These are phyloP conservation scores for Rhagium mordax DNA, from an alignment of 2,888 invertebrate genomes.

Conservation along the genomic window DNA sequence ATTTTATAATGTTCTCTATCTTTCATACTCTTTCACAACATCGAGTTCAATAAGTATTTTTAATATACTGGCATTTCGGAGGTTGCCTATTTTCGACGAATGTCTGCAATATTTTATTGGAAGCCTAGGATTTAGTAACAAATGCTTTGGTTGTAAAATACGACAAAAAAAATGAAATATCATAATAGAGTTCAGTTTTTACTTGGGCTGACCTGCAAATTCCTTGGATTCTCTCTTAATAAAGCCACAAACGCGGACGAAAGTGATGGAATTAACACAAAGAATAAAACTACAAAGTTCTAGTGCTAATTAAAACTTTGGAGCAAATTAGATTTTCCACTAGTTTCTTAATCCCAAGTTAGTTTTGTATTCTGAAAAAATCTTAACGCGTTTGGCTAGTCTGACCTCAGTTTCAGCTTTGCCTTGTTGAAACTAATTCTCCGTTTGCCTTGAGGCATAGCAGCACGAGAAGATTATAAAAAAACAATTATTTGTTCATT, in stretches of 20 bases:
- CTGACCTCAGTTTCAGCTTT: neutral
- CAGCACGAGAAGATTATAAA: neutral
- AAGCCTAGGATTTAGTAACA: too few species aligned
- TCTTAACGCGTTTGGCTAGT: neutral
- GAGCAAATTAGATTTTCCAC: too few species aligned
- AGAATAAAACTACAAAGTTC: too few species aligned
- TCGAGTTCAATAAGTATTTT: constrained; percentile 20
- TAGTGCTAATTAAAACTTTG: too few species aligned
- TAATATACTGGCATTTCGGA: neutral
- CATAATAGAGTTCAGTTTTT: too few species aligned
- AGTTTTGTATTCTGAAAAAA: neutral
- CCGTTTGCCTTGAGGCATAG: neutral
- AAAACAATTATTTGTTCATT: neutral
- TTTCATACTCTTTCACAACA: constrained; percentile 22
- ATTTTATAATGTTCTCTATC: constrained; percentile 33
- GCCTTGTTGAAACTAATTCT: neutral
- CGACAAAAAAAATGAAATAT: too few species aligned
- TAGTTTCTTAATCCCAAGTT: neutral
- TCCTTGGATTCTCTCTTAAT: too few species aligned
- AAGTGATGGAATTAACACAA: too few species aligned
- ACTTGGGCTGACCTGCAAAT: too few species aligned
- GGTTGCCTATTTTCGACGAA: neutral
- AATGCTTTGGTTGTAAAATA: too few species aligned
- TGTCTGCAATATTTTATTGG: neutral
- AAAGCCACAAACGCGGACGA: too few species aligned